Conservation (phyloP, 2,888 invertebrate genomes). For the Brachyptera putata region DNA sequence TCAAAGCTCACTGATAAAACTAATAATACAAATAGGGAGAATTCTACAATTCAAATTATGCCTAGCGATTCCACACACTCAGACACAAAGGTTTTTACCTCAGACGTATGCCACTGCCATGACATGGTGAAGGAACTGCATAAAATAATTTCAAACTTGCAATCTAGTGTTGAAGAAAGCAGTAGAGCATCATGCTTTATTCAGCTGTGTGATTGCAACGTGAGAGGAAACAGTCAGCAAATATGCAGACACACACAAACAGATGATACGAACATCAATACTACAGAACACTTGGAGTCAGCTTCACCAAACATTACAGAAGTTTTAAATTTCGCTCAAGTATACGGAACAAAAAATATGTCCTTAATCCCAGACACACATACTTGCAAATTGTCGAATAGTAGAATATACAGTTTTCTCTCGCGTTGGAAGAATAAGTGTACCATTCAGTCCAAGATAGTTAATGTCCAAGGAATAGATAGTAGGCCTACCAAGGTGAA, state of each 20-base stretch:
- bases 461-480: too few species aligned
- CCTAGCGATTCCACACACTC: too few species aligned
- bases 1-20: background rate
- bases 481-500: too few species aligned
- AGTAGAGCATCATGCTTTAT: background rate
- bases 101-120: background rate
- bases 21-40: background rate
- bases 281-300: background rate
- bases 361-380: too few species aligned
- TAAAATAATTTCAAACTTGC: background rate
- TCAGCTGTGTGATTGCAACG: background rate
- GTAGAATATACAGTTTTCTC: background rate
- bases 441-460: background rate
- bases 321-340: too few species aligned
- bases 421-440: background rate
- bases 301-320: too few species aligned
- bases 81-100: too few species aligned
- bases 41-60: too few species aligned
- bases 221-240: background rate
- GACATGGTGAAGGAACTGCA: background rate
- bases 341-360: too few species aligned
- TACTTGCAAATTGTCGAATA: background rate
- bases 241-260: background rate
- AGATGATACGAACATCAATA: background rate
- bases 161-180: background rate